These are phyloP conservation scores for Lasaia peninsularis DNA, from an alignment of 1,140 invertebrate species.

Conservation along the genomic window DNA sequence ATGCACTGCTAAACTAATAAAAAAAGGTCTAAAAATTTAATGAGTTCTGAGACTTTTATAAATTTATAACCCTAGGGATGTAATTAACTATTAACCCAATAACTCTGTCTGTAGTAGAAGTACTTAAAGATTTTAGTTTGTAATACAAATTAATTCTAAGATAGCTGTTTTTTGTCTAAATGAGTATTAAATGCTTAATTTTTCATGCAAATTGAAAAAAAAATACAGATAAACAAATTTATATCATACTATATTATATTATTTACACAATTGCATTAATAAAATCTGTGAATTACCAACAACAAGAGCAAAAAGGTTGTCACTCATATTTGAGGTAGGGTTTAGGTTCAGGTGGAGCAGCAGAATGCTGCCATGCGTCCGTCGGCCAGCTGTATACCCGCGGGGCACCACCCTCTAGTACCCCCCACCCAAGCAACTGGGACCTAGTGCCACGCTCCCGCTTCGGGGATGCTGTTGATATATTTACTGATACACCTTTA, in stretches of 20 bases:
- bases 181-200: neutral
- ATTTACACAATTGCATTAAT: constrained; percentile 66
- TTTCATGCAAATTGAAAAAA: constrained; percentile 13
- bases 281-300: constrained; percentile 70
- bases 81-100: too few species aligned
- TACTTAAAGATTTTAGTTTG: too few species aligned
- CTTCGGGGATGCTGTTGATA: constrained; percentile 96
- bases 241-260: constrained; percentile 64
- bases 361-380: constrained; percentile 47
- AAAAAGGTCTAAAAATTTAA: too few species aligned
- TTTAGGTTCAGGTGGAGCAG: constrained; percentile 45
- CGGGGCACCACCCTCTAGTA: constrained; percentile 44
- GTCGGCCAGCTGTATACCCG: constrained; percentile 58
- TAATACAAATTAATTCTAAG: too few species aligned
- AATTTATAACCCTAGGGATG: too few species aligned
- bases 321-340: constrained; percentile 70
- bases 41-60: too few species aligned
- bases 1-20: too few species aligned
- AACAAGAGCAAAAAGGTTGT: constrained; percentile 37
- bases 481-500: constrained; percentile 95
- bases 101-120: too few species aligned
- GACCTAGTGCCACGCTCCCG: constrained; percentile 57
- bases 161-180: too few species aligned
- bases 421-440: constrained; percentile 50
- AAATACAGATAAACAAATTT: constrained; percentile 41